These are phyloP conservation scores for Sipha maydis DNA, from an alignment of 2,888 invertebrate species.

Conservation along the genomic window DNA sequence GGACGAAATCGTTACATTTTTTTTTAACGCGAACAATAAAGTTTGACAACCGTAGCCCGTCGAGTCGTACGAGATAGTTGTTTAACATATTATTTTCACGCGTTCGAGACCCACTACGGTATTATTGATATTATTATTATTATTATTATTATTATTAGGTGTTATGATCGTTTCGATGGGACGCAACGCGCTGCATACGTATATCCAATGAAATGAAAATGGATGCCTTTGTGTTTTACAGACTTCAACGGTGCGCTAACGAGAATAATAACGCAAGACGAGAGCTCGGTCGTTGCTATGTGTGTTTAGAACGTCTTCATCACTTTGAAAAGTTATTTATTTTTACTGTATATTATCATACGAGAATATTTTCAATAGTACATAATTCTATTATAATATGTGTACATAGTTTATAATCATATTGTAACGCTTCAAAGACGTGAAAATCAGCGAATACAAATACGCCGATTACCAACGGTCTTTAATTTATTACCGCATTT, in stretches of 20 bases:
- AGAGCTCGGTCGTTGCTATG: conserved; percentile 17
- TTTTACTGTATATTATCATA: neutral
- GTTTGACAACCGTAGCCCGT: no score
- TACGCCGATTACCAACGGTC: conserved; percentile 39
- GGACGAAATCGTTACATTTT: no score
- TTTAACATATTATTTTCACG: no score
- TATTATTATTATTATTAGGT: no score
- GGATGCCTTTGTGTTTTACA: conserved; percentile 14
- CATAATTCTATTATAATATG: no score
- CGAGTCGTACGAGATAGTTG: no score
- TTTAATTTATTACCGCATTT: conserved; percentile 59
- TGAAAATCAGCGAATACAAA: conserved; percentile 19
- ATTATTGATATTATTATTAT: no score
- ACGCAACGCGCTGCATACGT: neutral
- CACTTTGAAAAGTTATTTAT: conserved; percentile 41
- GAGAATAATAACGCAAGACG: neutral
- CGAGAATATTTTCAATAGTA: no score
- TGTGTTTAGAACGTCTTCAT: conserved; percentile 35
- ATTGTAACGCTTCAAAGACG: conserved; percentile 5
- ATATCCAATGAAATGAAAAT: neutral
- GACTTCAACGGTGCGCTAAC: conserved; percentile 31
- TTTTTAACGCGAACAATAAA: no score
- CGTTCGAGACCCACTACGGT: no score
- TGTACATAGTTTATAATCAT: neutral
- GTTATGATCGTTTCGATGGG: no score